phyloP scores from a whole-genome alignment of 30 jellyfish, hydroid and myxozoan genomes.

The Hydractinia symbiolongicarpus region DNA sequence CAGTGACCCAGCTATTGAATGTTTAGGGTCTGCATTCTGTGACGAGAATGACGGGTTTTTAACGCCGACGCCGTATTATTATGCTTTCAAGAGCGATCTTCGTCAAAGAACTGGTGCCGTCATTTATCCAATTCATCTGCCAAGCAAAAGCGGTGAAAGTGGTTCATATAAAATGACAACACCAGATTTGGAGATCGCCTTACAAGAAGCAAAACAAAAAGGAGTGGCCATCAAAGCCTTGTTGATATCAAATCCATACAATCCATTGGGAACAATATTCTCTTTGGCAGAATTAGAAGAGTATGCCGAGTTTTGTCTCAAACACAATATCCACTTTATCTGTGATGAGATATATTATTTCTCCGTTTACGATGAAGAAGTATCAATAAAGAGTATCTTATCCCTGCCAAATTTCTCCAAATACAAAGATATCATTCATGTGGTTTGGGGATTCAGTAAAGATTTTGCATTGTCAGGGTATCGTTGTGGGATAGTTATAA shows the following conservation, averaged over 20 bases:
- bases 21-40: constrained; percentile 37
- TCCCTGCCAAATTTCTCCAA: constrained; percentile 3
- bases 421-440: constrained; percentile 33
- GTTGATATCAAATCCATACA: constrained; percentile 48
- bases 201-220: background rate
- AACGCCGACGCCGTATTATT: constrained; percentile 64
- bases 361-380: constrained; percentile 34
- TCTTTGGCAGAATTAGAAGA: constrained; percentile 16
- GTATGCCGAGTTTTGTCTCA: constrained; percentile 36
- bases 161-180: background rate
- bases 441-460: constrained; percentile 72
- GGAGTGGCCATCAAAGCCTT: constrained; percentile 40
- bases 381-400: constrained; percentile 8
- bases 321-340: constrained; percentile 42
- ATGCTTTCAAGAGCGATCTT: constrained; percentile 38
- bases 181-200: constrained; percentile 49
- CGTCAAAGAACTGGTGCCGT: constrained; percentile 33
- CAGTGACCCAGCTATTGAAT: constrained; percentile 58
- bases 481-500: constrained; percentile 57
- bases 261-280: constrained; percentile 56
- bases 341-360: constrained; percentile 55
- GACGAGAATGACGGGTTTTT: constrained; percentile 62
- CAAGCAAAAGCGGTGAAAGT: background rate
- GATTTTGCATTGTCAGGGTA: constrained; percentile 64
- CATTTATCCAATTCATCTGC: constrained; percentile 33